phyloP scores from a whole-genome alignment of 2,888 invertebrate species.

The Cerastoderma edule region DNA sequence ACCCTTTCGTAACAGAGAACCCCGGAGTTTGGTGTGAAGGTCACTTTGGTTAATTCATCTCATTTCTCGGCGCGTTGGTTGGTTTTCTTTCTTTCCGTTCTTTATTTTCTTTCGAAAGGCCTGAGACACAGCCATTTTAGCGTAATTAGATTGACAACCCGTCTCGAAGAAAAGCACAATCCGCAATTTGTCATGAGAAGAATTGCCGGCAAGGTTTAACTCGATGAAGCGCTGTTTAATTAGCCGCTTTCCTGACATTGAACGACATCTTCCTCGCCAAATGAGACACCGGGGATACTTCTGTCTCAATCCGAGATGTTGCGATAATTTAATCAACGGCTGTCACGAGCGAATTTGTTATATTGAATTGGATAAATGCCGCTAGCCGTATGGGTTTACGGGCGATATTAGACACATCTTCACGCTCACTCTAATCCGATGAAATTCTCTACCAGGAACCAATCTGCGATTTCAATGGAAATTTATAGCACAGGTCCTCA shows the following conservation, averaged over 20 bases:
- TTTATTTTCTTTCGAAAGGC: no score
- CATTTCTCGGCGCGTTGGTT: no score
- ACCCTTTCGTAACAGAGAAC: no score
- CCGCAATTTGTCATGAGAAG: conserved; percentile 10
- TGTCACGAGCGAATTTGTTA: conserved; percentile 49
- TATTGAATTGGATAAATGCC: conserved; percentile 50
- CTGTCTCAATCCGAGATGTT: conserved; percentile 38
- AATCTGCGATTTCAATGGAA: conserved; percentile 12
- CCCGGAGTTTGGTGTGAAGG: no score
- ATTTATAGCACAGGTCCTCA: no score
- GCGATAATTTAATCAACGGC: conserved; percentile 49
- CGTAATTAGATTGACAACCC: conserved; percentile 4
- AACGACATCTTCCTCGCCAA: conserved; percentile 34
- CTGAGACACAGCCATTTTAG: neutral
- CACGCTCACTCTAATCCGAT: conserved; percentile 14
- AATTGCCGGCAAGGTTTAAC: conserved; percentile 1
- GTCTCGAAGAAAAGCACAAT: conserved; percentile 12
- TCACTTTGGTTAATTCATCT: no score
- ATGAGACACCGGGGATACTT: conserved; percentile 44
- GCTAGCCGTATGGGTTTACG: neutral
- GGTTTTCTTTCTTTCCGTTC: no score
- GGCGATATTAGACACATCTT: conserved; percentile 4
- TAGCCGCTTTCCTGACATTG: conserved; percentile 45
- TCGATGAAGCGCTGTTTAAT: conserved; percentile 28
- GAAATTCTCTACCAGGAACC: neutral